Conservation (phyloP, 2,888 invertebrate genomes). For the Sabatieria punctata region DNA sequence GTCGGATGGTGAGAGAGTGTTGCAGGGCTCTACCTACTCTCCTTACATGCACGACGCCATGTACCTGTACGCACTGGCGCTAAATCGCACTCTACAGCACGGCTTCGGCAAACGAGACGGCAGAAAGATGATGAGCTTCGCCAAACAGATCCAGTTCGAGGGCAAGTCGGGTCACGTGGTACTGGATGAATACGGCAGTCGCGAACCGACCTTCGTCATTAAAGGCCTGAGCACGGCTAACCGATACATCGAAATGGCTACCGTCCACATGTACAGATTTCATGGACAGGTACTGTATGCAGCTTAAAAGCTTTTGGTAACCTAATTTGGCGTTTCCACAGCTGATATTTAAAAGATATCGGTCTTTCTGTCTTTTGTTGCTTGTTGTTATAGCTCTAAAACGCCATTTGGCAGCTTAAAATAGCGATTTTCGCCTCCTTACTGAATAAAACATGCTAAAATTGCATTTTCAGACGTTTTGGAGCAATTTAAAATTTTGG, state of each 20-base stretch:
- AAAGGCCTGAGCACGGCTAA: neutral
- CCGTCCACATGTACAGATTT: neutral
- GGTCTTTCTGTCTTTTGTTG: too few species aligned
- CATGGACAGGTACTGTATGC: neutral
- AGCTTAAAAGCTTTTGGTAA: too few species aligned
- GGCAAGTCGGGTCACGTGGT: neutral
- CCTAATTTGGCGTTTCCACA: too few species aligned
- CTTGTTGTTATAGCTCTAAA: too few species aligned
- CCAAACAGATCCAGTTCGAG: neutral
- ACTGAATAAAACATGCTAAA: too few species aligned
- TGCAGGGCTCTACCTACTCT: neutral
- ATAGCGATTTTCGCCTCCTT: too few species aligned
- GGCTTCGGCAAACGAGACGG: neutral
- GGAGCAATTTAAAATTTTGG: too few species aligned
- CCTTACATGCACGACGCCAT: constrained; percentile 1
- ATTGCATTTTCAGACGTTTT: too few species aligned
- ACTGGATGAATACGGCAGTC: neutral
- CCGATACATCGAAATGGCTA: neutral
- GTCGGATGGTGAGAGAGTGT: neutral
- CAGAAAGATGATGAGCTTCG: too few species aligned
- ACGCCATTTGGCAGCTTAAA: too few species aligned
- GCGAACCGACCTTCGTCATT: neutral
- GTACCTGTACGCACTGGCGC: neutral
- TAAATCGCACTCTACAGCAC: neutral
- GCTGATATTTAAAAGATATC: too few species aligned